Percentiles rank a stretch among this genome's conserved stretches.
phyloP scores from a whole-genome alignment of 1,140 invertebrate species.

The Brachionus manjavacas region DNA sequence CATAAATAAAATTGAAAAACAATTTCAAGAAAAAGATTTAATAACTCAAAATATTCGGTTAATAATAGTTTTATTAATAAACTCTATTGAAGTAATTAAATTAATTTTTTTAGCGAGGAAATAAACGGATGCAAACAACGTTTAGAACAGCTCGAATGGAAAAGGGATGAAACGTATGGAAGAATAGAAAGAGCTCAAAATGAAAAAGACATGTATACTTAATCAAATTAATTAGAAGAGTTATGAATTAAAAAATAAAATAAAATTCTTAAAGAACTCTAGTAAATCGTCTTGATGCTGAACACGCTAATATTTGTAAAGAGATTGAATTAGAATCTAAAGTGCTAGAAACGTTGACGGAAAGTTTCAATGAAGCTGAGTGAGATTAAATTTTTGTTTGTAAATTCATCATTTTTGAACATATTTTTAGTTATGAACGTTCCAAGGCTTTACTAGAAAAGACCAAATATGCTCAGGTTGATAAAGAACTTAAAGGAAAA shows the following conservation, averaged over 20 bases:
- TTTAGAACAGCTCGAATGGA: slow-evolving; percentile 49
- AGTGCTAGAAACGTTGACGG: slow-evolving; percentile 49
- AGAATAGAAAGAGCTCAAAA: slow-evolving; percentile 48
- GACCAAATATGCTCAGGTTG: slow-evolving; percentile 53
- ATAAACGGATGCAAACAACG: slow-evolving; percentile 50
- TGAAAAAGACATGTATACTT: slow-evolving; percentile 49
- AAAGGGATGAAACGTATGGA: slow-evolving; percentile 48
- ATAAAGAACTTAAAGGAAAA: slow-evolving; percentile 52
- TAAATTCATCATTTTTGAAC: background rate
- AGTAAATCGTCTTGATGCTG: slow-evolving; percentile 47
- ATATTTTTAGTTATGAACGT: slow-evolving; percentile 51
- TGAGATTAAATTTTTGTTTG: slow-evolving; percentile 45
- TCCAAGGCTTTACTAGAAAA: slow-evolving; percentile 53
- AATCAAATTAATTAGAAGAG: background rate
- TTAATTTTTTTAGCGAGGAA: slow-evolving; percentile 47
- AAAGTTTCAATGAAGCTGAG: slow-evolving; percentile 52
- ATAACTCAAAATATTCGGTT: slow-evolving; percentile 51
- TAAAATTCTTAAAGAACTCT: slow-evolving; percentile 47
- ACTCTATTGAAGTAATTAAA: too few relatives aligned
- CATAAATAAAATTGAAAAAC: slow-evolving; percentile 51
- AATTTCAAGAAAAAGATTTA: slow-evolving; percentile 51
- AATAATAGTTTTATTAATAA: too few relatives aligned
- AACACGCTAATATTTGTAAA: slow-evolving; percentile 49
- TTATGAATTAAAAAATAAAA: background rate
- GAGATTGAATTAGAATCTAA: slow-evolving; percentile 52